Evolutionary conservation across 2,797 vertebrate genomes (phyloP), one percentile per base, ranked within the genome.

Genomic region (Siniperca obscura): DNA sequence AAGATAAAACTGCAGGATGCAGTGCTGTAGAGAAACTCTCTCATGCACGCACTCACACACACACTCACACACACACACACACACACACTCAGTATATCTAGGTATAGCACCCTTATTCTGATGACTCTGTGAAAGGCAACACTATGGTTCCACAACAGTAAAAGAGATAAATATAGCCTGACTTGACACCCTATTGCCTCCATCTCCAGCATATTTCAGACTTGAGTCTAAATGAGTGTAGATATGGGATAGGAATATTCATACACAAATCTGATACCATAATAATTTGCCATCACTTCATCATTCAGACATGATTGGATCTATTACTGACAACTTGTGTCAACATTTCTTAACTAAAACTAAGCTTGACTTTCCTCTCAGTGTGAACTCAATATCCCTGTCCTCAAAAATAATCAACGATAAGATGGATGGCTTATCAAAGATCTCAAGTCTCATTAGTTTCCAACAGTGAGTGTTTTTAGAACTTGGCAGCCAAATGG

Each of bases 71-170:
- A 76, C 68, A 34, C 48, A 62, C 48, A 67, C 73, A 76, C 42
- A 65, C n/a, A 71, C n/a, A 34, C 52, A 80, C 2, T 67, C 52
- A 81, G 56, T 62, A 61, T 62, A 59, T 25, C 46, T 50, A 16
- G 65, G 73, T 83, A 65, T 65, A 77, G 22, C 62, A 61, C 12
- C 53, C 27, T 52, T 46, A 61, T 87, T 84, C 80, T 90, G 88
- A 80, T 90, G 90, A 94, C 74, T 91, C 50, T 56, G 82, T 88
- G 91, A 84, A 93, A 94, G 11, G 22, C 42, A 90, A 92, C 62
- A 88, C 89, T 76, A 55, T 19, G 74, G 68, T 78, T 84, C 79
- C 68, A 89, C 81, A 90, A 89, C 88, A 89, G 76, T 90, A 34
- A 78, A 81, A 68, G 64, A 34, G 81, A 80, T 93, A 93, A 91